Percentiles rank a stretch among this genome's conserved stretches.
Conservation (phyloP, 92 coral and sea anemone species). For the Paramuricea clavata region DNA sequence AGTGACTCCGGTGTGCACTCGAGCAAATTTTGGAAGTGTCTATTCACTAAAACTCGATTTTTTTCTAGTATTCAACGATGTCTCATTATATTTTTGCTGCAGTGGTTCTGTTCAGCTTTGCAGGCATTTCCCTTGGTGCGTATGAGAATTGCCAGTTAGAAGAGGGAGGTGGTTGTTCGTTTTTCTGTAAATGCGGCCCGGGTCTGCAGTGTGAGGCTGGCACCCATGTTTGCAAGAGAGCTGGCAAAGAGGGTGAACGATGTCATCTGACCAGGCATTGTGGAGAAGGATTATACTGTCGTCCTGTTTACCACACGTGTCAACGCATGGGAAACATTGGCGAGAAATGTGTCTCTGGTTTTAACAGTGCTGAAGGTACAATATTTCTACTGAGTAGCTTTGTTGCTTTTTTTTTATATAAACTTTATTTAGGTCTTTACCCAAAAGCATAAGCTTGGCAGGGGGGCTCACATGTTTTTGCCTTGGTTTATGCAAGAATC, state of each 20-base stretch:
- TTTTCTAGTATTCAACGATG: not conserved
- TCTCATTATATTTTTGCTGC: slow-evolving; percentile 9
- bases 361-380: not conserved
- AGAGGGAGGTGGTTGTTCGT: slow-evolving; percentile 27
- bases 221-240: not conserved
- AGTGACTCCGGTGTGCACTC: not conserved
- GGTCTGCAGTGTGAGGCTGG: slow-evolving; percentile 43
- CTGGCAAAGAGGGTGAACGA: slow-evolving; percentile 13
- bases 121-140: not conserved
- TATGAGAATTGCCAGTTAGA: not conserved
- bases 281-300: slow-evolving; percentile 2
- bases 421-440: no score
- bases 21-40: not conserved
- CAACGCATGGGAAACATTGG: slow-evolving; percentile 38
- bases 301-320: slow-evolving; percentile 7
- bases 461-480: no score
- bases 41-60: not conserved
- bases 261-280: slow-evolving; percentile 23
- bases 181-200: not conserved
- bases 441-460: no score
- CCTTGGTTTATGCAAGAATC: no score
- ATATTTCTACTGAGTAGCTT: no score
- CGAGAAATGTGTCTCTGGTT: slow-evolving; percentile 28
- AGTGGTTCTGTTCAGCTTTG: slow-evolving; percentile 24
- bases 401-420: no score